A percentile compares a stretch with the other conserved stretches of the same genome.
phyloP scores from a whole-genome alignment of 2,888 invertebrate genomes.

The Phaedon cochleariae region DNA sequence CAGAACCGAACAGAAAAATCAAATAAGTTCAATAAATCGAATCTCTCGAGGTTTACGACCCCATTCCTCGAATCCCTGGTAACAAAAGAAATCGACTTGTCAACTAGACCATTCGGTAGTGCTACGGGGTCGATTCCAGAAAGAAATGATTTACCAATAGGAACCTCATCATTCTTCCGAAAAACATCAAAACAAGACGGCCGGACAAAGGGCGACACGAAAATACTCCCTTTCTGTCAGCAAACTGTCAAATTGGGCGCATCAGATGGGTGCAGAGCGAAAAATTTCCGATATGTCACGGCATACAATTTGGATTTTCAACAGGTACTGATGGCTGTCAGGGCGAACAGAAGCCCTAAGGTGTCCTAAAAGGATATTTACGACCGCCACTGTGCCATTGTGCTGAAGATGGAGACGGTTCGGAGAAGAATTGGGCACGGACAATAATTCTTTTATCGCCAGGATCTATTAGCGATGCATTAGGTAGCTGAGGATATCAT shows the following conservation, averaged over 20 bases:
- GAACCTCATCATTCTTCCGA: not conserved
- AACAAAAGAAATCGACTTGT: too few species aligned
- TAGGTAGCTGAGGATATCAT: not conserved
- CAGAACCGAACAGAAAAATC: too few species aligned
- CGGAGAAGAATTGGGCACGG: slow-evolving; percentile 10
- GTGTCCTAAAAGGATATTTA: slow-evolving; percentile 18
- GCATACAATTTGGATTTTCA: slow-evolving; percentile 1
- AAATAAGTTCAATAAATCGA: too few species aligned
- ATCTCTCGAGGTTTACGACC: too few species aligned
- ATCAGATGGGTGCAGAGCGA: slow-evolving; percentile 18
- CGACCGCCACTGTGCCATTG: slow-evolving; percentile 7
- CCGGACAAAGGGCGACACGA: not conserved
- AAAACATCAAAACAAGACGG: slow-evolving; percentile 6
- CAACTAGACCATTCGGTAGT: not conserved
- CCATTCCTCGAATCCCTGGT: too few species aligned
- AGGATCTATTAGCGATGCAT: not conserved
- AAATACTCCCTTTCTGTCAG: not conserved
- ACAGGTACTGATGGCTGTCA: slow-evolving; percentile 16
- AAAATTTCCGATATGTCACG: slow-evolving; percentile 21
- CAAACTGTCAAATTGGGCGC: slow-evolving; percentile 17
- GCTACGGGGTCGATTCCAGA: not conserved
- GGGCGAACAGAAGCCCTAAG: not conserved
- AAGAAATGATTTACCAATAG: not conserved
- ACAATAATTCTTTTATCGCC: not conserved
- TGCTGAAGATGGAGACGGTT: not conserved